phyloP scores from a whole-genome alignment of 2,113 vertebrate species.

The Hippocampus comes region DNA sequence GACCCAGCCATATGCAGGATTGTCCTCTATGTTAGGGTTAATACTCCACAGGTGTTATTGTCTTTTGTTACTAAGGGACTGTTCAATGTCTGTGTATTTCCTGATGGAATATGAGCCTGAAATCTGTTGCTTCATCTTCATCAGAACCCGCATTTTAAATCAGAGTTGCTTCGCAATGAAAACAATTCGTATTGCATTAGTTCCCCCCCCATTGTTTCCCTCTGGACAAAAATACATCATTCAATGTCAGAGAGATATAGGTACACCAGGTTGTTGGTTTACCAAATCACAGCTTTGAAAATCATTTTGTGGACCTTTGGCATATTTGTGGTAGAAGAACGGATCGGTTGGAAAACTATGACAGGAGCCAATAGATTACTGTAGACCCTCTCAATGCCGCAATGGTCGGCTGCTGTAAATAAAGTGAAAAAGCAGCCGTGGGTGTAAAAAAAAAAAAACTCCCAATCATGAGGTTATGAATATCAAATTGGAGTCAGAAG shows the following conservation, averaged over 20 bases:
- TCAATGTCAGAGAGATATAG: conserved; percentile 32
- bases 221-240: conserved; percentile 43
- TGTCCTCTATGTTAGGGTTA: conserved; percentile 31
- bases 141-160: conserved; percentile 9
- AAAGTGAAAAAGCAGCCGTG: conserved; percentile 62
- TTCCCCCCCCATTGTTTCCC: conserved; percentile 19
- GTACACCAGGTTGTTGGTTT: conserved; percentile 48
- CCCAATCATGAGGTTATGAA: conserved; percentile 23
- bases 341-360: conserved; percentile 43
- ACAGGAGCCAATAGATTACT: conserved; percentile 34
- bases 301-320: conserved; percentile 40
- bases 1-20: conserved; percentile 47
- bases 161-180: conserved; percentile 23
- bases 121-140: conserved; percentile 21
- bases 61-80: conserved; percentile 30
- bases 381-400: conserved; percentile 47
- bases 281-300: conserved; percentile 35
- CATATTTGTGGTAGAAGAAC: conserved; percentile 54
- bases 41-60: conserved; percentile 55
- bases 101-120: conserved; percentile 17
- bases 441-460: conserved; percentile 41
- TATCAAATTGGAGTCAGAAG: conserved; percentile 33
- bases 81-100: conserved; percentile 30
- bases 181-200: conserved; percentile 26
- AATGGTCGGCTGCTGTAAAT: conserved; percentile 65